These are phyloP conservation scores for Sciaenops ocellatus DNA, from an alignment of 2,797 vertebrate species.

Conservation along the genomic window DNA sequence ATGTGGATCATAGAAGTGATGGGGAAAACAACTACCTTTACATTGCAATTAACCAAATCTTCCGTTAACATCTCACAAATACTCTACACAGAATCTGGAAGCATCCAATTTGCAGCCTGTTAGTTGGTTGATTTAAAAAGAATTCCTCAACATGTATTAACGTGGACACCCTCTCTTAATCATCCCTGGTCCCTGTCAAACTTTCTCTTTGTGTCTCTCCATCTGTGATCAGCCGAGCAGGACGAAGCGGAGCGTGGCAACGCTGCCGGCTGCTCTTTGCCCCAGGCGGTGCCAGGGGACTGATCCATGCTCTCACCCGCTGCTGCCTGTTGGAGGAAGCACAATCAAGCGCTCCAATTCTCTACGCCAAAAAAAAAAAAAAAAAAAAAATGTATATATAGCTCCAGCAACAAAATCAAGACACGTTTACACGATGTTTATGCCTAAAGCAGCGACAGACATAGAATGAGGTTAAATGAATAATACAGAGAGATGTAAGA, in stretches of 20 bases:
- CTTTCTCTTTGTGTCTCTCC: slow-evolving; percentile 20
- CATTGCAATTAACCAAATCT: neutral
- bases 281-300: slow-evolving; percentile 42
- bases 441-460: slow-evolving; percentile 42
- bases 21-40: neutral
- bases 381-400: slow-evolving; percentile 18
- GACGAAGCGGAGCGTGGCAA: slow-evolving; percentile 17
- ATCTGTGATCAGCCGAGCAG: slow-evolving; percentile 39
- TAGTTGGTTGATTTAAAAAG: slow-evolving; percentile 21
- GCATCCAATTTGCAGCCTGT: neutral
- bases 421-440: neutral
- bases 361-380: slow-evolving; percentile 20
- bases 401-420: neutral
- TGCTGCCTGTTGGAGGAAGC: slow-evolving; percentile 51
- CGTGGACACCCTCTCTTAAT: slow-evolving; percentile 23
- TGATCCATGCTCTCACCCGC: slow-evolving; percentile 49
- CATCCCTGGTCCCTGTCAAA: slow-evolving; percentile 30
- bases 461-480: slow-evolving; percentile 49
- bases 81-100: neutral
- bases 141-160: slow-evolving; percentile 39
- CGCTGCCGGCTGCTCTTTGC: slow-evolving; percentile 54
- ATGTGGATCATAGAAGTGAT: neutral
- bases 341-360: slow-evolving; percentile 1
- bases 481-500: slow-evolving; percentile 52
- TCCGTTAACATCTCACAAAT: neutral